These are phyloP conservation scores for Chirona hameri DNA, from an alignment of 2,888 invertebrate genomes.

Conservation along the genomic window DNA sequence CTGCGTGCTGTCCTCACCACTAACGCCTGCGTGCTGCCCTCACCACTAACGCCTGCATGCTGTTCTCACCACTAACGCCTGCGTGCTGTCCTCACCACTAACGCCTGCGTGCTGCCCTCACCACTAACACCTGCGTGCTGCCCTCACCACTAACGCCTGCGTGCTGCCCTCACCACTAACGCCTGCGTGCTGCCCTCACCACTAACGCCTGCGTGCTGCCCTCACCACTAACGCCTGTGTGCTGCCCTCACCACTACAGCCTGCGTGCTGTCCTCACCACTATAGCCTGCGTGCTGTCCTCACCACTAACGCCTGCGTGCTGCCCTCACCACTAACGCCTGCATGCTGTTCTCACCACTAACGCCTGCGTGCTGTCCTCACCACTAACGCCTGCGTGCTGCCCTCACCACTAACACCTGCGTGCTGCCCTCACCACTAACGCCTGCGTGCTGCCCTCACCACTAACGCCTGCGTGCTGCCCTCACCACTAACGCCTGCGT, in stretches of 20 bases:
- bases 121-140: too few species aligned
- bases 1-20: neutral
- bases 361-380: neutral
- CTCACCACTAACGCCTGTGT: neutral
- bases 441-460: neutral
- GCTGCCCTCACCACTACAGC: neutral
- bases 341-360: neutral
- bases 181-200: neutral
- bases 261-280: neutral
- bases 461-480: neutral
- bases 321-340: neutral
- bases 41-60: neutral
- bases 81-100: neutral
- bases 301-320: neutral
- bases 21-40: neutral
- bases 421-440: neutral
- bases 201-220: neutral
- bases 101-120: neutral
- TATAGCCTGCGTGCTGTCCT: too few species aligned
- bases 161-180: neutral
- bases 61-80: neutral
- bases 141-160: neutral
- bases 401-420: too few species aligned
- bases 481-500: neutral
- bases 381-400: neutral